Percentiles rank a stretch among this genome's conserved stretches.
phyloP scores from a whole-genome alignment of 1,140 invertebrate genomes.

The Pantala flavescens region DNA sequence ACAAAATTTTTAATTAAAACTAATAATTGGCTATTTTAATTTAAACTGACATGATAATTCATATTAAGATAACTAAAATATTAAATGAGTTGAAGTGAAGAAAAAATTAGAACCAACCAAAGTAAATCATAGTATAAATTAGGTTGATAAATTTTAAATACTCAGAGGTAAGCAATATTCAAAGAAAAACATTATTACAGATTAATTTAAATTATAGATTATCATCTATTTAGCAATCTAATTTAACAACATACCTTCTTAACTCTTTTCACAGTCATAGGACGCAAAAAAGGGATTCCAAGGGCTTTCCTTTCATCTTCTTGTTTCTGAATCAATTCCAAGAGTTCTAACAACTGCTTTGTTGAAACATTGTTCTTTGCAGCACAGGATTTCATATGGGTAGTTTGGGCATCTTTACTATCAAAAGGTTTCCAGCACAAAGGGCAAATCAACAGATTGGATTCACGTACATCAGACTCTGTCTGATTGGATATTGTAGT shows the following conservation, averaged over 20 bases:
- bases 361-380: slow-evolving; percentile 36
- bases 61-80: too few relatives aligned
- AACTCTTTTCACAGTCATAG: neutral
- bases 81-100: too few relatives aligned
- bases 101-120: too few relatives aligned
- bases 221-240: too few relatives aligned
- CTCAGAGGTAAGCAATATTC: too few relatives aligned
- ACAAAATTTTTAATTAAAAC: too few relatives aligned
- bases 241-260: neutral
- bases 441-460: slow-evolving; percentile 30
- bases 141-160: too few relatives aligned
- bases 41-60: too few relatives aligned
- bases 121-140: too few relatives aligned
- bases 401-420: slow-evolving; percentile 26
- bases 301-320: slow-evolving; percentile 36
- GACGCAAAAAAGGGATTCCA: slow-evolving; percentile 32
- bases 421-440: slow-evolving; percentile 36
- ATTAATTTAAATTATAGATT: too few relatives aligned
- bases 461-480: neutral
- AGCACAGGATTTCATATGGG: slow-evolving; percentile 41
- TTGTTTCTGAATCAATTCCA: slow-evolving; percentile 38
- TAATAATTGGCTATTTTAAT: too few relatives aligned
- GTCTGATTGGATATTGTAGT: neutral
- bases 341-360: slow-evolving; percentile 35
- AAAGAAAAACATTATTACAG: too few relatives aligned